Conservation (phyloP, 2,113 vertebrate genomes). For the Scolopax mira region DNA sequence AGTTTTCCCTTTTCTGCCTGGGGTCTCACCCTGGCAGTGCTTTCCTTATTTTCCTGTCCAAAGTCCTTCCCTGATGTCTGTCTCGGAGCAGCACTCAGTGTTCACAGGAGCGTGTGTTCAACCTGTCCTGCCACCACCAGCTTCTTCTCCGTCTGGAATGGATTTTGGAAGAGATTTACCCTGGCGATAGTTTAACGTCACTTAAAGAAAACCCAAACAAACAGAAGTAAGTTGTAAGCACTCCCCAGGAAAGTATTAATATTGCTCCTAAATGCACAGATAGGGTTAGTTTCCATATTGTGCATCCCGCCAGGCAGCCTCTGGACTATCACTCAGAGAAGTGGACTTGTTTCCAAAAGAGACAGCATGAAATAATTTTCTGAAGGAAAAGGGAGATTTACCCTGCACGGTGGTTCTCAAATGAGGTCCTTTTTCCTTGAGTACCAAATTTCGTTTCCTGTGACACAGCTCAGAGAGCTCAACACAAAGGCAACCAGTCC, state of each 20-base stretch:
- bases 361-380: not conserved
- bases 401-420: not conserved
- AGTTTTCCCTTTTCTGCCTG: not conserved
- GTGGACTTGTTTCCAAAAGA: not conserved
- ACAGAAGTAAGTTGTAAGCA: accelerated
- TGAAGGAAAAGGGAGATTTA: not conserved
- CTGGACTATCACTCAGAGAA: not conserved
- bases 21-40: not conserved
- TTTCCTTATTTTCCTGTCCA: not conserved
- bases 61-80: not conserved
- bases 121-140: accelerated
- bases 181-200: not conserved
- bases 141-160: not conserved
- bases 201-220: not conserved
- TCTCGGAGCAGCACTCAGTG: not conserved
- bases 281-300: not conserved
- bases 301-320: not conserved
- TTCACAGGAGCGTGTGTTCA: accelerated
- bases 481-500: accelerated
- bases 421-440: not conserved
- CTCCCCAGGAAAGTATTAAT: not conserved
- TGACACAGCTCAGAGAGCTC: not conserved
- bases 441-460: not conserved
- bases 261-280: not conserved
- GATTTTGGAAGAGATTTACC: not conserved